Evolutionary conservation across 1,140 invertebrate genomes (phyloP).

Genomic region (Megalopta genalis): DNA sequence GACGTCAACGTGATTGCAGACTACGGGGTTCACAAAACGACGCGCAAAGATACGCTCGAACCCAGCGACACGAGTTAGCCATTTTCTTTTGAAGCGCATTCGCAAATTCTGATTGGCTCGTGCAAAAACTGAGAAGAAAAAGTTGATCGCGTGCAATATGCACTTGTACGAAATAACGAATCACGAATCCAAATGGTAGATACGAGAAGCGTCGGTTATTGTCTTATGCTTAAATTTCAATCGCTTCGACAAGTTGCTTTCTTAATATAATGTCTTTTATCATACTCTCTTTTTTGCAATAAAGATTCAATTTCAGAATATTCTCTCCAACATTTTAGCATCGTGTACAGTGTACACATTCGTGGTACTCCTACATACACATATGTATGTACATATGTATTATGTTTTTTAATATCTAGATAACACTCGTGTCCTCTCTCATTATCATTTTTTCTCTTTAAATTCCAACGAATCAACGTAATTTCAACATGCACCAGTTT

Average conservation of each 20-base stretch:
- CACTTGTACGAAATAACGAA: constrained; percentile 62
- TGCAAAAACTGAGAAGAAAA: constrained; percentile 68
- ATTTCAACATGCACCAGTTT: too few species aligned
- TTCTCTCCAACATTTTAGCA: neutral
- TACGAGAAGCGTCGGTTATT: neutral
- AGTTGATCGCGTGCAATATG: constrained; percentile 59
- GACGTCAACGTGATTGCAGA: constrained; percentile 89
- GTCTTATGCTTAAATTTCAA: neutral
- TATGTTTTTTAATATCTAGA: neutral
- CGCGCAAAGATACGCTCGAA: constrained; percentile 85
- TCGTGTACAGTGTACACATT: too few species aligned
- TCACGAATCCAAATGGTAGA: constrained; percentile 30
- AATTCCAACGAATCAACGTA: neutral
- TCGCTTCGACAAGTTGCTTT: neutral
- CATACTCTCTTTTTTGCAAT: neutral
- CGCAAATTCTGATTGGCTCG: constrained; percentile 77
- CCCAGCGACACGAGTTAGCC: constrained; percentile 79
- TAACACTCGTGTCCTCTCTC: neutral
- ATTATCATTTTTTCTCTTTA: neutral
- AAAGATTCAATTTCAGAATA: neutral
- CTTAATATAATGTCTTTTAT: neutral
- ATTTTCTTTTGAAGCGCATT: constrained; percentile 72
- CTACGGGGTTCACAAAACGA: constrained; percentile 88
- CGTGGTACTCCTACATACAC: too few species aligned
- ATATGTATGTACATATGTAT: neutral